Base-by-base conservation (phyloP, 2,113 vertebrate species). In the Gila orcuttii region DNA sequence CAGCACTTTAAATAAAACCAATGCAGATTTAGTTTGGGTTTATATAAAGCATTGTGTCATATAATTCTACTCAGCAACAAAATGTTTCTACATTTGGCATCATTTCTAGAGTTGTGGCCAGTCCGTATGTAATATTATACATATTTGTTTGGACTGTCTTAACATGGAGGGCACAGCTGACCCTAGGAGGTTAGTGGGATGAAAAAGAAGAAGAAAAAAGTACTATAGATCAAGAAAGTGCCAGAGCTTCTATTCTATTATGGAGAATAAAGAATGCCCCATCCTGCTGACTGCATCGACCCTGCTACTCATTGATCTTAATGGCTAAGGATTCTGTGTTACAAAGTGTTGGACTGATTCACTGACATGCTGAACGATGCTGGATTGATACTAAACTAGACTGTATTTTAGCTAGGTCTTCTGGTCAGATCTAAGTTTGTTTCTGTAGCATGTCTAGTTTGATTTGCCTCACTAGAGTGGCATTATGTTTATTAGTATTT, bases 211-310 rank as follows among this genome's bases (percentile, higher is more conserved):
- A 83, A 87, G 80, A 39, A 76, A 81, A 85, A n/a, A 80, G 79
- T 45, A 25, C 89, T 75, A 87, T 83, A 77, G 66, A 10, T 76
- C 77, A 82, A 62, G 92, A 93, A 94, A 92, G 79, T 62, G 82
- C 93, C 90, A 93, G 93, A 95, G 91, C 62, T 59, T 86, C 84
- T 57, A 85, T 85, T 89, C 42, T 87, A 33, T 88, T 90, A 86
- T 50, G n/a, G 1, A 60, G 82, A 82, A 86, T 84, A 77, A 77
- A 42, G 36, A 90, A 91, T 87, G 89, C 84, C 89, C 88, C 88
- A 74, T 91, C 88, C 85, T 93, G 93, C 93, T 93, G 93, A 93
- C 69, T 66, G 74, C 42, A 81, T 81, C 15, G n/a, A 82, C 42
- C 79, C 62, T 33, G 79, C 62, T 33, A 50, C 19, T 7, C 78